Conservation (phyloP, 2,888 invertebrate species). For the Esperia sulphurella region DNA sequence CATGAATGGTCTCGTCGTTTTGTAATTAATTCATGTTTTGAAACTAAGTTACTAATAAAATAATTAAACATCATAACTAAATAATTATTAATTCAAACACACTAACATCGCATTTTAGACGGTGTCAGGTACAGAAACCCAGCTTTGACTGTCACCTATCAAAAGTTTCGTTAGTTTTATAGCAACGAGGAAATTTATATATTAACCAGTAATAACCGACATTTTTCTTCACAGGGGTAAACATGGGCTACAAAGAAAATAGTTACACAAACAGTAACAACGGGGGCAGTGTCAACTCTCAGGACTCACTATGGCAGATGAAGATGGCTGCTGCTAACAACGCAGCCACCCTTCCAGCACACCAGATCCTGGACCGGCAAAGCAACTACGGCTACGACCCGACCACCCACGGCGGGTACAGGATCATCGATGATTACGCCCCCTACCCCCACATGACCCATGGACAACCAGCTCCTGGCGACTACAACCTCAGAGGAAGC, state of each 20-base stretch:
- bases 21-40: too few species aligned
- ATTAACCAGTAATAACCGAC: too few species aligned
- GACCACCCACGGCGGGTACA: constrained; percentile 89
- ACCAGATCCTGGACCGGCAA: constrained; percentile 81
- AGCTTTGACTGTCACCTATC: too few species aligned
- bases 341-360: constrained; percentile 75
- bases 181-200: too few species aligned
- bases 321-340: constrained; percentile 90
- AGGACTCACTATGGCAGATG: constrained; percentile 96
- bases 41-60: too few species aligned
- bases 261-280: constrained; percentile 96
- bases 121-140: too few species aligned
- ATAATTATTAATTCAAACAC: too few species aligned
- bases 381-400: constrained; percentile 87
- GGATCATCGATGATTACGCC: constrained; percentile 89
- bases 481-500: constrained; percentile 84
- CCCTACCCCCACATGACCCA: constrained; percentile 89
- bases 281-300: constrained; percentile 96
- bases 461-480: constrained; percentile 79
- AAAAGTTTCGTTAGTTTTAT: too few species aligned
- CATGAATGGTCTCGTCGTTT: too few species aligned
- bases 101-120: too few species aligned
- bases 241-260: constrained; percentile 94
- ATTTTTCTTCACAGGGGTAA: constrained; percentile 82
- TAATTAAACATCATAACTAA: too few species aligned